Base-by-base conservation (phyloP, 2,797 vertebrate species). In the Helostoma temminkii region DNA sequence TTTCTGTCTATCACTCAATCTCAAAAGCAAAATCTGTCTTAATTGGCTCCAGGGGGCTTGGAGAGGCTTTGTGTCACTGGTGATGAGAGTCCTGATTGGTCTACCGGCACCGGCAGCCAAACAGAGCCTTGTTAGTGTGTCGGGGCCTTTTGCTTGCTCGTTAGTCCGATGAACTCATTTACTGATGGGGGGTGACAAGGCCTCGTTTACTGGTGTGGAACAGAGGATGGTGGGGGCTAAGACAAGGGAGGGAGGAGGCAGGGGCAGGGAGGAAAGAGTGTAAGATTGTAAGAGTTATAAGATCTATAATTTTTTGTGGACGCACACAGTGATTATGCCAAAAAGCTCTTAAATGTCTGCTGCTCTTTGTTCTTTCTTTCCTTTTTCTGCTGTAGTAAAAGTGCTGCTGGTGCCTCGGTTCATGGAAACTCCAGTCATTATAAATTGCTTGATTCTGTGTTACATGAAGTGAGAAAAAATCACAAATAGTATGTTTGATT, bases 161-260 rank as follows among this genome's bases (percentile, higher is more conserved):
- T 96, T 96, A 97, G 95, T 90, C 92, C 95, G 93, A 96, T 96
- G 91, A 96, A 95, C 94, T 96, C 94, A 93, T 96, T 96, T 94
- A 88, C 92, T 95, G 95, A 94, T 90, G 93, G 89, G 78, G 84
- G 90, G 59, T 96, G 95, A 93, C 94, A 95, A 80, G 84, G 82
- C 81, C 81, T 94, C 83, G 90, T 91, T 89, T 94, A 90, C 80
- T 63, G 66, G 82, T 49, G 66, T 85, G 84, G 81, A 88, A 74
- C 69, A 60, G 80, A 48, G 72, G 45, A 52, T 21, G 46, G 64
- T 32, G 45, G 34, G 34, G 26, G 45, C 25, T 49, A 26, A 50
- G 19, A 10, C n/a, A 45, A 50, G 49, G 53, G 30, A 37, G 58
- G 68, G 30, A 10, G 62, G 66, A 48, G 25, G 32, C 10, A 56